Percentiles rank a stretch among this genome's conserved stretches.
Evolutionary conservation across 2,888 invertebrate genomes (phyloP).

Genomic region (Melanostoma mellinum): DNA sequence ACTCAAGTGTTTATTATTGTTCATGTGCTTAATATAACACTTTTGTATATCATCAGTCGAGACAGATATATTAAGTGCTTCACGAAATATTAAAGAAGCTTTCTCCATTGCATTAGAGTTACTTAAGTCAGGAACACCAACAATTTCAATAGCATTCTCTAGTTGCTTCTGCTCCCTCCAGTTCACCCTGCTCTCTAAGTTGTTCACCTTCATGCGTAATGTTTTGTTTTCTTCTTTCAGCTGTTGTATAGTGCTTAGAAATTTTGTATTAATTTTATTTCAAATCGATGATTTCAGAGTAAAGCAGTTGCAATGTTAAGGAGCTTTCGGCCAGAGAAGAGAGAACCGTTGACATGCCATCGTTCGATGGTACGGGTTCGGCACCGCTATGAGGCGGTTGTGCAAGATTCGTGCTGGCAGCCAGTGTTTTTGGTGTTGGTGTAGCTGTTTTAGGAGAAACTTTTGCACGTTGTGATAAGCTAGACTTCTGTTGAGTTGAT

Average conservation of each 20-base stretch:
- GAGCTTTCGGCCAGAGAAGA: too few species aligned
- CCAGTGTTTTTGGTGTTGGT: too few species aligned
- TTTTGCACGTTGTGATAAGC: too few species aligned
- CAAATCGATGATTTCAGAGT: not conserved
- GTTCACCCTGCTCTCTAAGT: conserved; percentile 25
- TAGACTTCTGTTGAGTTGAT: too few species aligned
- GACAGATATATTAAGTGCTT: conserved; percentile 1
- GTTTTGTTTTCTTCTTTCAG: conserved; percentile 20
- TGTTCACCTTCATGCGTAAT: conserved; percentile 1
- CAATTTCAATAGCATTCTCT: conserved; percentile 14
- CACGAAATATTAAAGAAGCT: not conserved
- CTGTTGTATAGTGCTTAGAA: conserved; percentile 12
- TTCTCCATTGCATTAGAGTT: conserved; percentile 17
- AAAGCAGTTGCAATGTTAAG: too few species aligned
- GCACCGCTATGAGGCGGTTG: too few species aligned
- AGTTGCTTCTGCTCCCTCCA: conserved; percentile 31
- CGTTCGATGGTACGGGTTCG: too few species aligned
- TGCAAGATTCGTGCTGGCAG: too few species aligned
- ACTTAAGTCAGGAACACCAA: conserved; percentile 19
- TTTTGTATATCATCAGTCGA: conserved; percentile 12
- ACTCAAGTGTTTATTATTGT: conserved; percentile 1
- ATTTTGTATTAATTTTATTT: conserved; percentile 13
- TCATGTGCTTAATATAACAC: conserved; percentile 13
- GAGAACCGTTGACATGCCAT: too few species aligned
- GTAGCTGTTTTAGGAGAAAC: too few species aligned